Evolutionary conservation across 1,140 invertebrate species (phyloP), one percentile per base, ranked within the genome.

Genomic region (Meloidogyne floridensis): DNA sequence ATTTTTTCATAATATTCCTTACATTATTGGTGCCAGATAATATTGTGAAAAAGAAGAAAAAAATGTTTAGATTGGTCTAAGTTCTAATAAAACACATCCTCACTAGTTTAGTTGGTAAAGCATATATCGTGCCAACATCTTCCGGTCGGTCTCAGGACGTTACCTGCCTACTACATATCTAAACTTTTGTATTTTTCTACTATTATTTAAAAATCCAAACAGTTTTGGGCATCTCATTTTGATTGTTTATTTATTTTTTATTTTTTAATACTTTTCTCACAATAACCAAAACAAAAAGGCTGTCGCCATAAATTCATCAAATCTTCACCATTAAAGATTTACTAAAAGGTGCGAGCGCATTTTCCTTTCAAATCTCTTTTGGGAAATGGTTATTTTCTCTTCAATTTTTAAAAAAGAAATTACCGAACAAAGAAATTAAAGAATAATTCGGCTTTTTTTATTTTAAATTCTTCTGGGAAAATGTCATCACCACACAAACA

Each of bases 401-500:
- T 47, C 7, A 47, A 8, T 6, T 47, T n/a, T 65, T 65, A 6
- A n/a, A 65, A 65, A n/a, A 65, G 4, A 13, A 11, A 56, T 3
- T 3, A 59, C 11, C 56, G 13, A 54, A 54, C 53, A 54, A 54
- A 59, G 13, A 15, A 65, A 18, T n/a, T n/a, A 65, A 65, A 65
- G 15, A 65, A 59, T 15, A 65, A 65, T 65, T 65, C 59, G 59
- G 59, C 59, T 65, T 65, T 65, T 47, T 65, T 65, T 65, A n/a
- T 65, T n/a, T 65, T 65, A 65, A 65, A 65, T n/a, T 65, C 59
- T 15, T 65, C 59, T 65, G 59, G n/a, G 59, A 65, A 65, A 65
- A 65, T 65, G 59, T 65, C 59, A 65, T n/a, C 59, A 65, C 59
- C 59, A 65, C 59, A 65, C 59, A 65, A 65, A 65, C 59, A 65